Evolutionary conservation across 2,888 invertebrate genomes (phyloP), one percentile per base, ranked within the genome.

Genomic region (Gerris lacustris): DNA sequence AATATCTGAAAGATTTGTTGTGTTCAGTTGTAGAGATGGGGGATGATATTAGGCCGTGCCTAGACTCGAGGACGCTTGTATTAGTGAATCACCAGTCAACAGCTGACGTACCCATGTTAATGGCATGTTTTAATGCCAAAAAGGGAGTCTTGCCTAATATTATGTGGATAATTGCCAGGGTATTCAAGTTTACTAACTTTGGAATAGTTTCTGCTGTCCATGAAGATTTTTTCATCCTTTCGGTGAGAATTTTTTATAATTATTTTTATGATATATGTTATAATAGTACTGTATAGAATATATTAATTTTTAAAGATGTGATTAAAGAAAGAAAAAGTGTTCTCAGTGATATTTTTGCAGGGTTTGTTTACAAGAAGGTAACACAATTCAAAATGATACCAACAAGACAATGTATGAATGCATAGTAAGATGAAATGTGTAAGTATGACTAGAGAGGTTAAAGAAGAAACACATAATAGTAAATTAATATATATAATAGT

Each of bases 141-240:
- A 85, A 87, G 73, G 86, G 86, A 68, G 86, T 93, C 67, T 83
- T 91, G 77, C 89, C 91, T 71, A 89, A 91, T 82, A 85, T 95
- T 71, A 91, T 94, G 89, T 97, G 97, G 97, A 92, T 97, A 79
- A 96, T 96, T 95, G 96, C 96, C 80, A 85, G 90, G 70, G 85
- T 96, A 76, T 97, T 97, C 84, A 93, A 94, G 80, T 95, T 89
- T 82, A 95, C 96, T 70, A 95, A 96, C 83, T 96, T 97, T 81
- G 96, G 96, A 7, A 85, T 94, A 77, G 92, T 96, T 77, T 95
- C 95, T 78, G 84, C 89, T 74, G 82, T 93, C 74, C 96, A 96
- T 80, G 88, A 92, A 78, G 97, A 97, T 83, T 96, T 96, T 84
- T 97, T 96, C 81, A 95, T 97, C 79, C 87, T 89, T 81, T 93